These are phyloP conservation scores for Clamator glandarius DNA, from an alignment of 2,797 vertebrate species.

Conservation along the genomic window DNA sequence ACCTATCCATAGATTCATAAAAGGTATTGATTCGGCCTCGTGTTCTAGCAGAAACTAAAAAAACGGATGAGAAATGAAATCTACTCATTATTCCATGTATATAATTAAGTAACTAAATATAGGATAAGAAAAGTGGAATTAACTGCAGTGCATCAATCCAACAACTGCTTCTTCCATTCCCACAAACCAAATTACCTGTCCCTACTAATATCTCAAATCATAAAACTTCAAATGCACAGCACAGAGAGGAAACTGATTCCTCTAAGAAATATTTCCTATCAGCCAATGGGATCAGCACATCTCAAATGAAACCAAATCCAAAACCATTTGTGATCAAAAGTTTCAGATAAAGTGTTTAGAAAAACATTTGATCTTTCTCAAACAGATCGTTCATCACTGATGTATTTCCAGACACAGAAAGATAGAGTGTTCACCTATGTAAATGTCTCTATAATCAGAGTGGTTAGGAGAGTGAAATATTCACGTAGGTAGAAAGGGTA, in stretches of 20 bases:
- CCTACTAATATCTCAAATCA: neutral
- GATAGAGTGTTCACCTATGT: neutral
- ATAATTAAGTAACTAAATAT: neutral
- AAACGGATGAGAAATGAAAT: neutral
- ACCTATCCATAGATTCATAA: neutral
- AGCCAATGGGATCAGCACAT: neutral
- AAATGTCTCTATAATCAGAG: neutral
- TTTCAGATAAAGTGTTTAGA: neutral
- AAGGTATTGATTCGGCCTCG: neutral
- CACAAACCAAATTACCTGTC: neutral
- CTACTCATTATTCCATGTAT: neutral
- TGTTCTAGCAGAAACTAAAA: neutral
- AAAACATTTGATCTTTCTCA: neutral
- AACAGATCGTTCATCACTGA: neutral
- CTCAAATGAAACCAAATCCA: constrained; percentile 16
- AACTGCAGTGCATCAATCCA: neutral
- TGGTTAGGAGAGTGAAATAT: neutral
- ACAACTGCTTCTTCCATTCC: neutral
- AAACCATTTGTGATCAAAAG: neutral
- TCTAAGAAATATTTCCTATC: constrained; percentile 7
- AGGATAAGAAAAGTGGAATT: neutral
- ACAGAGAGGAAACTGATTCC: neutral
- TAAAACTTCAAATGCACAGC: neutral
- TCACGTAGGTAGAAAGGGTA: neutral
- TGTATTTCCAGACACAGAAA: neutral